Percentiles rank a stretch among this genome's conserved stretches.
Conservation (phyloP, 2,797 vertebrate genomes). For the Mycteria americana region DNA sequence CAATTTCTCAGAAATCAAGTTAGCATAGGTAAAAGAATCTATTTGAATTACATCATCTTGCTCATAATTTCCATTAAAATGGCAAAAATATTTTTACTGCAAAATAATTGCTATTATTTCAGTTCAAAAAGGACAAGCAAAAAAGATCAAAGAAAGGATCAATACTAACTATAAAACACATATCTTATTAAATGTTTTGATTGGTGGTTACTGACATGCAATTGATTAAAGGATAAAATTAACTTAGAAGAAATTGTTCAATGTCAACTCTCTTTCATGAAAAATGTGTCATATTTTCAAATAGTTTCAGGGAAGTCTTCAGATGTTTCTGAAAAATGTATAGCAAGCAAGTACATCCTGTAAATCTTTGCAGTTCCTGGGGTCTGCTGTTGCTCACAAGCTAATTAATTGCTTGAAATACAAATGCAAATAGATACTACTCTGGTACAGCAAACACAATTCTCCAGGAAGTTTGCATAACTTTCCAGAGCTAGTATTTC, state of each 20-base stretch:
- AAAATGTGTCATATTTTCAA: neutral
- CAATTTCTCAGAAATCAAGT: slow-evolving; percentile 2
- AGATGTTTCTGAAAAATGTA: neutral
- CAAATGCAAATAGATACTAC: neutral
- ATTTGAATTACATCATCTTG: neutral
- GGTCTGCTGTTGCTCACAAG: neutral
- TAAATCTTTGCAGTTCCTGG: neutral
- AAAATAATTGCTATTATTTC: neutral
- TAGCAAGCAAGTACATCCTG: neutral
- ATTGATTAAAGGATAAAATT: slow-evolving; percentile 32
- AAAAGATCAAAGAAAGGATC: neutral
- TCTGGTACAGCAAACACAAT: neutral
- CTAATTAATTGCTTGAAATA: neutral
- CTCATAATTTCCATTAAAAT: neutral
- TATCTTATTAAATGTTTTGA: slow-evolving; percentile 1
- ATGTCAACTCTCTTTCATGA: neutral
- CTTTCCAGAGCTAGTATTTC: neutral
- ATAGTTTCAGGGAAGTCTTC: neutral
- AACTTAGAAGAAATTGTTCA: neutral
- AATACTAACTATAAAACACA: neutral
- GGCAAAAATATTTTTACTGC: neutral
- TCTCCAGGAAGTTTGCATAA: neutral
- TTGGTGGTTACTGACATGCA: neutral
- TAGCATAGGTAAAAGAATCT: neutral
- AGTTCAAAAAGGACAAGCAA: neutral